These are phyloP conservation scores for Puntigrus tetrazona DNA, from an alignment of 2,113 vertebrate genomes.

Conservation along the genomic window DNA sequence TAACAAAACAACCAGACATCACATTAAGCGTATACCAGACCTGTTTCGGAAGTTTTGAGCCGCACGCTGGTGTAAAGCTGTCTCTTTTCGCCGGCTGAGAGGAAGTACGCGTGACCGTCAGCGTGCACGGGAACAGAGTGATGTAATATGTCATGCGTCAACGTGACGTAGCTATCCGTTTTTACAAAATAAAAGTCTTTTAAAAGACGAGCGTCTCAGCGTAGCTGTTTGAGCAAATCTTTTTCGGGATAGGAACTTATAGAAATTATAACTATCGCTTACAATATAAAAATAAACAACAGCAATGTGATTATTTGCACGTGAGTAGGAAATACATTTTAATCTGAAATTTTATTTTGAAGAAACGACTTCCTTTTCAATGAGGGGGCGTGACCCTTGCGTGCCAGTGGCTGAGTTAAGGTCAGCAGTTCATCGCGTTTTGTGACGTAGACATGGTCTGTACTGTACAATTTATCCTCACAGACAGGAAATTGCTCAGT, in stretches of 20 bases:
- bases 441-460: background rate
- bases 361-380: background rate
- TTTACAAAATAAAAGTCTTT: conserved; percentile 14
- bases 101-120: background rate
- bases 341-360: background rate
- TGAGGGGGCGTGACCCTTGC: background rate
- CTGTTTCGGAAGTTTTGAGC: background rate
- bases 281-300: background rate
- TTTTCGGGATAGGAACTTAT: background rate
- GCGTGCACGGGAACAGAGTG: background rate
- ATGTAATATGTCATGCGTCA: background rate
- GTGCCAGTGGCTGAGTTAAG: background rate
- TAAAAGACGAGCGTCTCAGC: accelerated
- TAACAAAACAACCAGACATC: background rate
- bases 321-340: background rate
- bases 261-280: accelerated
- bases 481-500: background rate
- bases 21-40: background rate
- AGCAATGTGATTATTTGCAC: background rate
- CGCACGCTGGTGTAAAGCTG: no score
- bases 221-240: background rate
- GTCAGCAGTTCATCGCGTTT: background rate
- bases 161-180: background rate
- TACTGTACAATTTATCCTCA: background rate
- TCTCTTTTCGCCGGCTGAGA: background rate